Conservation (phyloP, 2,797 vertebrate species). For the Bucorvus abyssinicus region DNA sequence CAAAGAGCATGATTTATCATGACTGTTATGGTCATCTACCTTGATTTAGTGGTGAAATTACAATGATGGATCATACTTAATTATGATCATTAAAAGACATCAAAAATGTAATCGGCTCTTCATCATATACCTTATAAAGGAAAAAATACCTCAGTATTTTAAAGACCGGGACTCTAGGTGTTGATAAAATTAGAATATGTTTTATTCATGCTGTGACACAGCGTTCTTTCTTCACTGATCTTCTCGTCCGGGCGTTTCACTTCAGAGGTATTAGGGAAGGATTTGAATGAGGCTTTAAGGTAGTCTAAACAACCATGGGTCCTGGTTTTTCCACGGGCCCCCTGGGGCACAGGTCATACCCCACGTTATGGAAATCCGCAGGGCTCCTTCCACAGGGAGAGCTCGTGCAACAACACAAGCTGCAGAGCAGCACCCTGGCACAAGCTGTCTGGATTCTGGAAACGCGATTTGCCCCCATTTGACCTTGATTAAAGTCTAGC, state of each 20-base stretch:
- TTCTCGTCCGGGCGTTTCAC: background rate
- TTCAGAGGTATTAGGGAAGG: background rate
- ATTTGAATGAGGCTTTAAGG: background rate
- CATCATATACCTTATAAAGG: conserved; percentile 64
- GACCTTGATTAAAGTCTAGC: conserved; percentile 67
- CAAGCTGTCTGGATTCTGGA: conserved; percentile 29
- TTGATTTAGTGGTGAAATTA: conserved; percentile 74
- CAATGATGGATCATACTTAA: conserved; percentile 72
- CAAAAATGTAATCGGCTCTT: conserved; percentile 71
- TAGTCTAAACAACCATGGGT: background rate
- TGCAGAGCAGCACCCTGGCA: conserved; percentile 1
- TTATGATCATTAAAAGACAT: conserved; percentile 75
- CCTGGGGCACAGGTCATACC: background rate
- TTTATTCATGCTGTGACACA: conserved; percentile 55
- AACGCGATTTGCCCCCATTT: conserved; percentile 36
- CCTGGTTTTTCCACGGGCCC: accelerated
- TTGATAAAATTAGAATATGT: conserved; percentile 67
- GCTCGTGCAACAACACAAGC: background rate
- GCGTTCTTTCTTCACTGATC: conserved; percentile 22
- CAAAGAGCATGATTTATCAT: conserved; percentile 58
- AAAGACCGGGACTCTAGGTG: conserved; percentile 20
- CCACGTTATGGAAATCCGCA: accelerated
- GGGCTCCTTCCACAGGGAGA: background rate
- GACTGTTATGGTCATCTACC: conserved; percentile 57
- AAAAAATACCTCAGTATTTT: conserved; percentile 45